Base-by-base conservation (phyloP, 2,888 invertebrate genomes). In the Scrobipalpa costella region DNA sequence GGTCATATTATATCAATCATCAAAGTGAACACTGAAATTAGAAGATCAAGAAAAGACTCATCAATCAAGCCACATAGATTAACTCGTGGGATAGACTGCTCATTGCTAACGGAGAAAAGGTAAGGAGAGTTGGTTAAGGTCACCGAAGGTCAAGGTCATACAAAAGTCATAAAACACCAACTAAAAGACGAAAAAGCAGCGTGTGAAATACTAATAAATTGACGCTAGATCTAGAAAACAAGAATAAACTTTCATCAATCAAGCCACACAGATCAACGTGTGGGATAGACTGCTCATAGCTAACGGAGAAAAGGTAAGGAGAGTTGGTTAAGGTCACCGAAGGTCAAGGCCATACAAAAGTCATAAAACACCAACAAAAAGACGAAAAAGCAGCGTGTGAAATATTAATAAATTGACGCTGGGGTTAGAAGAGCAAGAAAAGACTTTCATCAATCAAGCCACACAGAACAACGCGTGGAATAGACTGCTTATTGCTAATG, bases 381-480 rank as follows among this genome's bases (percentile, higher is more conserved):
- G n/a, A n/a, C n/a, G n/a, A n/a, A n/a, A n/a, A n/a, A n/a, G n/a
- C n/a, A n/a, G n/a, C n/a, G n/a, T n/a, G n/a, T n/a, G n/a, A n/a
- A n/a, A n/a, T n/a, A n/a, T n/a, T n/a, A n/a, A n/a, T n/a, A 98
- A 98, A 84, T 99, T 98, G 98, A 97, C 96, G 0, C 82, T 96
- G 0, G 98, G 98, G 74, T 84, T 99, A 47, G 97, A 98, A 71
- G 98, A 98, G 71, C 98, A 98, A 79, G 98, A 98, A 80, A 96
- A 96, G 80, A 94, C 95, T 0, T 99, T 98, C 80, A 94, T 97
- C 66, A 96, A 97, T 82, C 98, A 98, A 83, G 98, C 98, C 0
- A 96, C 97, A 5, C 97, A 98, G 86, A 95, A 99, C 64, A 99
- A 99, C 85, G 96, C 97, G 0, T 99, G 99, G 98, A 99, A 99